Evolutionary conservation across 2,797 vertebrate genomes (phyloP), one percentile per base, ranked within the genome.

Genomic region (Pseudomugil gertrudae): DNA sequence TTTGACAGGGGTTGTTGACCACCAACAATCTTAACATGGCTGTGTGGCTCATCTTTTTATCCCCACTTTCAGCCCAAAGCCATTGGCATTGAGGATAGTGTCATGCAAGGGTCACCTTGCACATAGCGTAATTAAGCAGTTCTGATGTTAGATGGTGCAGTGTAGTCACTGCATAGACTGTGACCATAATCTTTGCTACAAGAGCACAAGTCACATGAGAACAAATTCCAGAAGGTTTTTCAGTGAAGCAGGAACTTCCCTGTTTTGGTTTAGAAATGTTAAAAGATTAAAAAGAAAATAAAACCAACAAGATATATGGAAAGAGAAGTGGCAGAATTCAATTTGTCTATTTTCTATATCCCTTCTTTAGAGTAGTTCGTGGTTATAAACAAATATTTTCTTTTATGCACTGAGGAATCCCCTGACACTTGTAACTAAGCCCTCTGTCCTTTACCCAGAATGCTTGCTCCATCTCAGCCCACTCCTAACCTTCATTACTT

Each of bases 401-500:
- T 63, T 70, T 53, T 14, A 9, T 36, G 14, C 35, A 13, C 26
- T 27, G 3, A 48, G 33, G 66, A 56, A 69, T 67, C 55, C 52
- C 27, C 54, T 13, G 40, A 61, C 47, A 48, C 50, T 58, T 80
- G 23, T 72, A 60, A 78, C 79, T 63, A 62, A n/a, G 56, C 69
- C 43, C 57, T 63, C 38, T 67, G 53, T 26, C 70, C 66, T 68
- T 32, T 45, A 57, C 63, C 24, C 51, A 61, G 45, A 74, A 71
- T 57, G 66, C 70, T 26, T 67, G 53, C 63, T 74, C 43, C 40
- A 48, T 65, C 63, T 71, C 60, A 79, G 40, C 72, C 57, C 58
- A 63, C 81, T 69, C 56, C 73, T 45, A 68, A 50, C 63, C 59
- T 68, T 83, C 71, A 79, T 84, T 85, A 83, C 80, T 75, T 51